Conservation (phyloP, 2,888 invertebrate genomes). For the Chironomus riparius region DNA sequence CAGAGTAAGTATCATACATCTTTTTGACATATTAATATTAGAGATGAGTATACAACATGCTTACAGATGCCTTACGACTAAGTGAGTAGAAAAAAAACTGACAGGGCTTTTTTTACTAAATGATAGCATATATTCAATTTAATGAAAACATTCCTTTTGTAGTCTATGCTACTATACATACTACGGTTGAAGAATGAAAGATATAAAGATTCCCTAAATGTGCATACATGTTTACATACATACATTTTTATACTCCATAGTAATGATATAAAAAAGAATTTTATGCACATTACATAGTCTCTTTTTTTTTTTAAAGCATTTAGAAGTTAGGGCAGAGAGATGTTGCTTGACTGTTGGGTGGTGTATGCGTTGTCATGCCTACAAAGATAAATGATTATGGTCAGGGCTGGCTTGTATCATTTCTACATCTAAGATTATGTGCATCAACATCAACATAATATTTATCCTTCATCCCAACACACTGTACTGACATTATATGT, state of each 20-base stretch:
- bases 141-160: conserved; percentile 5
- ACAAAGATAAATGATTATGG: conserved; percentile 14
- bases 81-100: background rate
- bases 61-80: background rate
- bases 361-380: background rate
- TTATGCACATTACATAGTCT: background rate
- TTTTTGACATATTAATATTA: conserved; percentile 25
- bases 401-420: conserved; percentile 2
- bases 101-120: too few relatives aligned
- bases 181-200: background rate
- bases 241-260: background rate
- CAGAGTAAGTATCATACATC: background rate
- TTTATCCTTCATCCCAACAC: too few relatives aligned
- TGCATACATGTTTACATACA: too few relatives aligned
- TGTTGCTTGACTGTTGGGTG: background rate
- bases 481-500: too few relatives aligned
- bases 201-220: background rate
- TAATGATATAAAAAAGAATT: background rate
- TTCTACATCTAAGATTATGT: background rate
- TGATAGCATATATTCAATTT: background rate
- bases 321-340: background rate
- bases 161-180: background rate
- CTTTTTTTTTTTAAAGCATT: background rate
- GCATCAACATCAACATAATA: too few relatives aligned
- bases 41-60: background rate